Evolutionary conservation across 2,888 invertebrate species (phyloP), one percentile per base, ranked within the genome.

Genomic region (Philopedon plagiatum): DNA sequence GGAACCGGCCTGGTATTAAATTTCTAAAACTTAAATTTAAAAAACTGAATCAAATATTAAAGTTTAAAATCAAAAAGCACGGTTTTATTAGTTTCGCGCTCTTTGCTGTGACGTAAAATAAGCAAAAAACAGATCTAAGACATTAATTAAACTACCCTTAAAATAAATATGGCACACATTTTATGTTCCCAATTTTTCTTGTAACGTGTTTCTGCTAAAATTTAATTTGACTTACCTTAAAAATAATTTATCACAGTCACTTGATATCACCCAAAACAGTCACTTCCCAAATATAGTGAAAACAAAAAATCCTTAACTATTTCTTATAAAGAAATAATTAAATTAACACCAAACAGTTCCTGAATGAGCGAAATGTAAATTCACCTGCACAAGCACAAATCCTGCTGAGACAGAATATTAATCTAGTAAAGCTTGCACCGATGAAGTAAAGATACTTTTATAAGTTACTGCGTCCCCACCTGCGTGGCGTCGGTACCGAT

Each of bases 341-440:
- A 54, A 61, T 46, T 46, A 46, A n/a, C 61, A 61, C 61, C 19
- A 29, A 29, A 46, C 61, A 32, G 61, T 46, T 61, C 18, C n/a
- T 26, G 8, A 60, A 23, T 60, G 23, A 41, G 46, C 61, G 61
- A 46, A 44, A 61, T 61, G 26, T 61, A 61, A n/a, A 64, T 56
- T 56, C 29, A 11, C 41, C 64, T 65, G 56, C 56, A 65, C 64
- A 65, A 65, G 64, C 64, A 65, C 56, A 56, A 65, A 65, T 65
- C 64, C 56, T 65, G 64, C 64, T 65, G 64, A 65, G 64, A 54
- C 64, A 65, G 54, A 56, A 54, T 29, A 41, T 54, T 56, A 56
- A 29, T 41, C 29, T 32, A 56, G 41, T 54, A 65, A 65, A 65
- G 41, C 56, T 34, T 65, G 64, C 64, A 29, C 23, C 41, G 56